Evolutionary conservation across 2,888 invertebrate genomes (phyloP).

Genomic region (Sphaerophoria rueppellii): DNA sequence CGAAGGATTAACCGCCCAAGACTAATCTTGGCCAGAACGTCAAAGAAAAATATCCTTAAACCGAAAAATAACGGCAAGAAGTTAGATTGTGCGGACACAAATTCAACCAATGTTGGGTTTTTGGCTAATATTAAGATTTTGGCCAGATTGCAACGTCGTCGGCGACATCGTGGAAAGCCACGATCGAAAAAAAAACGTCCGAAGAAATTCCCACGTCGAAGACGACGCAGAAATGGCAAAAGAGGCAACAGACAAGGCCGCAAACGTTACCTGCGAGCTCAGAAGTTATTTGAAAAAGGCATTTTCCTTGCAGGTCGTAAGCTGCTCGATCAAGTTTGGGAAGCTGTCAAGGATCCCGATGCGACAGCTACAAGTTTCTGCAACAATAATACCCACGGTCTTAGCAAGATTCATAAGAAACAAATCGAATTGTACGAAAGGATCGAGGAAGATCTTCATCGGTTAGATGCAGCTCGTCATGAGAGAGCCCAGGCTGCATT

Average conservation of each 20-base stretch:
- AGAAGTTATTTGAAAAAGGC: constrained; percentile 49
- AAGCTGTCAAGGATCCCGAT: constrained; percentile 43
- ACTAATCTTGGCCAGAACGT: neutral
- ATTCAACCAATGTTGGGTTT: constrained; percentile 14
- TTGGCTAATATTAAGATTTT: constrained; percentile 41
- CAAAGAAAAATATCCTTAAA: neutral
- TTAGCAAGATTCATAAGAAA: constrained; percentile 53
- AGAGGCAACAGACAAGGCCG: constrained; percentile 42
- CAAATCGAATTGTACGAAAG: constrained; percentile 55
- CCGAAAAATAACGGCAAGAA: neutral
- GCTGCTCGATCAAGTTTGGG: constrained; percentile 46
- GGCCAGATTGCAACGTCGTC: constrained; percentile 48
- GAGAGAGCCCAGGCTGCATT: constrained; percentile 45
- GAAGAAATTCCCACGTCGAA: constrained; percentile 44
- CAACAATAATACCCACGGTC: constrained; percentile 52
- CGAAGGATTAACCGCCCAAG: neutral
- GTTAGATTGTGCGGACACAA: neutral
- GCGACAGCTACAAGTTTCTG: constrained; percentile 44
- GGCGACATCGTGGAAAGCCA: constrained; percentile 45
- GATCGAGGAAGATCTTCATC: constrained; percentile 55
- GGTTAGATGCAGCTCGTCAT: constrained; percentile 43
- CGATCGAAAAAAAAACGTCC: constrained; percentile 10
- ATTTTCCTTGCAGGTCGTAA: constrained; percentile 28
- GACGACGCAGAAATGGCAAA: constrained; percentile 33
- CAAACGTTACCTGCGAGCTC: constrained; percentile 48